Conservation (phyloP, 2,888 invertebrate species). For the Maniola hyperantus region DNA sequence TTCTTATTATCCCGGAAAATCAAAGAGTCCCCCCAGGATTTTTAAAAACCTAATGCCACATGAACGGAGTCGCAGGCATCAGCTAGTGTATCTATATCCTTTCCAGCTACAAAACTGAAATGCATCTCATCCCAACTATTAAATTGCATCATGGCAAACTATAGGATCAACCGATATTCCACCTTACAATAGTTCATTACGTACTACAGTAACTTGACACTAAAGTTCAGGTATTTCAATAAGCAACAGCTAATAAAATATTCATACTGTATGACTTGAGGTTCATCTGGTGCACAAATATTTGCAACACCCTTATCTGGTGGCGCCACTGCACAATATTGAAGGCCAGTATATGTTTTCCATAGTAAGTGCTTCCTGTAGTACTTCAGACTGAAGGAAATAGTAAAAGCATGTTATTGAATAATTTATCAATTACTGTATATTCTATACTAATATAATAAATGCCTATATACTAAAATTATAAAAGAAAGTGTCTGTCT, state of each 20-base stretch:
- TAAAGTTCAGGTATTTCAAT: background rate
- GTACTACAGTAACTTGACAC: no score
- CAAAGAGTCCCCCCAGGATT: no score
- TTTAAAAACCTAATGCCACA: no score
- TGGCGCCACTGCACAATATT: constrained; percentile 92
- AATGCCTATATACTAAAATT: background rate
- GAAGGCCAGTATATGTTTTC: constrained; percentile 92
- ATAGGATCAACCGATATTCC: no score
- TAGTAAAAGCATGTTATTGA: constrained; percentile 1
- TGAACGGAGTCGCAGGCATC: no score
- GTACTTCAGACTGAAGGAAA: constrained; percentile 81
- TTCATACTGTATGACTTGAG: constrained; percentile 84
- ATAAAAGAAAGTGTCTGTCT: no score
- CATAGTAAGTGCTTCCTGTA: constrained; percentile 91
- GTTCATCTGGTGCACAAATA: constrained; percentile 84
- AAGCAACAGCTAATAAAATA: background rate
- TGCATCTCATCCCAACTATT: no score
- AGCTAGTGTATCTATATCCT: no score
- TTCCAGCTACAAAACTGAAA: no score
- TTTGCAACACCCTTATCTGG: constrained; percentile 84
- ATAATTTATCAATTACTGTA: background rate
- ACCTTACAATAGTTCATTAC: no score
- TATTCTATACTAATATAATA: background rate
- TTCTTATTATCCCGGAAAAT: no score
- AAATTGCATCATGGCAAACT: no score